Evolutionary conservation across 2,888 invertebrate genomes (phyloP), one percentile per base, ranked within the genome.

Genomic region (Lepidochrysops patricia): DNA sequence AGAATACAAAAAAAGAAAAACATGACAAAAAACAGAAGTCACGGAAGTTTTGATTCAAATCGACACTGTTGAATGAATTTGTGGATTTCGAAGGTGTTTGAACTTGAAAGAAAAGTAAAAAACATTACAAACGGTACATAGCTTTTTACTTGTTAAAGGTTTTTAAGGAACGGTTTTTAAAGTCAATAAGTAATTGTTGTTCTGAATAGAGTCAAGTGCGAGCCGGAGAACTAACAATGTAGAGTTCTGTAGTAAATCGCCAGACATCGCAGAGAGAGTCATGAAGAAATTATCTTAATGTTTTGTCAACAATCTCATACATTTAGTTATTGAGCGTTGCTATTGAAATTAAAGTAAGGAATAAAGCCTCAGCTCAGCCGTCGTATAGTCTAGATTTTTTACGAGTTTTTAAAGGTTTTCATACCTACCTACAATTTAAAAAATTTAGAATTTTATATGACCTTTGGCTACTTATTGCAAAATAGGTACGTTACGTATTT

Each of bases 51-150:
- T 71, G 74, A 73, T 68, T 68, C 59, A 48, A 52, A 62, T 34
- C 35, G 52, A 63, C 68, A 71, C 70, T 72, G 76, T 76, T 74
- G 68, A 66, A 66, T 62, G 66, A 70, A 71, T 70, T 70, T 66
- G 68, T 72, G 68, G 66, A 66, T 64, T 66, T 58, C 57, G 67
- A 66, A 77, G 79, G 76, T 79, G 70, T 72, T 72, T 68, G 67
- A 68, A 67, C 67, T 64, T 37, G 34, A 25, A 19, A 35, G 13
- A n/a, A 19, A 19, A 32, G 13, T 7, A 58, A 58, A 58, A 58
- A 50, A 15, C 12, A 43, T 26, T 52, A n/a, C 34, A 15, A 58
- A 58, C 50, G 34, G 58, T 50, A 13, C 7, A 25, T 50, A 43
- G 9, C 5, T 59, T 59, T 52, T 59, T 52, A 29, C 50, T 27